Conservation (phyloP, 2,888 invertebrate species). For the Dasypogon diadema region DNA sequence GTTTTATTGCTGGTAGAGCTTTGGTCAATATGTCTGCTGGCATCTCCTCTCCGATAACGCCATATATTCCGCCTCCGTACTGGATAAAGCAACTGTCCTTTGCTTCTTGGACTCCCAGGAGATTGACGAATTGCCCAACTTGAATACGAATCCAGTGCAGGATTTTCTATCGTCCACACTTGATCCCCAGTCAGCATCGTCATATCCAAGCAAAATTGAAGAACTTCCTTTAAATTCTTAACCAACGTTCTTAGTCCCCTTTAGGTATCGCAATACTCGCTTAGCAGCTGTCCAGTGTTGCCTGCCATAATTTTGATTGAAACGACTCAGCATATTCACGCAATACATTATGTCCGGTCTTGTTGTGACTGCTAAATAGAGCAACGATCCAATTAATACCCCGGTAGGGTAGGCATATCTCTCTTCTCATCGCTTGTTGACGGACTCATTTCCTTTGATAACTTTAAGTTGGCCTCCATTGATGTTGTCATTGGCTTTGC, state of each 20-base stretch:
- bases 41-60: constrained; percentile 51
- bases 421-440: not conserved
- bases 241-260: constrained; percentile 53
- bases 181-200: constrained; percentile 57
- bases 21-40: not conserved
- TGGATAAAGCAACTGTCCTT: constrained; percentile 55
- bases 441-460: not conserved
- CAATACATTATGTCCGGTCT: constrained; percentile 26
- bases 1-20: not conserved
- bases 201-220: constrained; percentile 36
- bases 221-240: constrained; percentile 53
- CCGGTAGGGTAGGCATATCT: not conserved
- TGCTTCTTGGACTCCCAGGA: constrained; percentile 58
- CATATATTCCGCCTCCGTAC: constrained; percentile 57
- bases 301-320: not conserved
- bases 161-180: constrained; percentile 54
- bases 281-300: constrained; percentile 36
- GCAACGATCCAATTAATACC: constrained; percentile 1
- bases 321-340: constrained; percentile 12
- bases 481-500: constrained; percentile 22
- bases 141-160: constrained; percentile 57
- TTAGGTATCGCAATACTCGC: constrained; percentile 55
- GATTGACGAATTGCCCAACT: constrained; percentile 52
- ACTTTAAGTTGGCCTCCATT: constrained; percentile 10
- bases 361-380: constrained; percentile 13